phyloP scores from a whole-genome alignment of 2,888 invertebrate species.

The Stramonita haemastoma region DNA sequence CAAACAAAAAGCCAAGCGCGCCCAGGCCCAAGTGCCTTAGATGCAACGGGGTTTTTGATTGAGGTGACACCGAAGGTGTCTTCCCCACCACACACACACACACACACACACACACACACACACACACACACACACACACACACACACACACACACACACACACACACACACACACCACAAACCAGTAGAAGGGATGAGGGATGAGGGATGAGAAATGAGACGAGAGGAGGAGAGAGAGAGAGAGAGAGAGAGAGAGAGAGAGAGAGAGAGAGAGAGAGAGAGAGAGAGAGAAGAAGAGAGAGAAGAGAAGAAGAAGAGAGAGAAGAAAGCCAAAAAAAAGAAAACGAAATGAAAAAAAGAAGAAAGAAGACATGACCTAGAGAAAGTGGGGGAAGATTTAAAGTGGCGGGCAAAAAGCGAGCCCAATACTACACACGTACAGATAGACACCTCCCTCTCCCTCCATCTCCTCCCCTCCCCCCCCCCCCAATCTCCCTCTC shows the following conservation, averaged over 20 bases:
- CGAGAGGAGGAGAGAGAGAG: background rate
- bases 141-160: no score
- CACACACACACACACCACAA: no score
- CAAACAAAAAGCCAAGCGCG: no score
- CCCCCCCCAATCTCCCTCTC: background rate
- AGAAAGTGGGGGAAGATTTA: background rate
- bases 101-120: no score
- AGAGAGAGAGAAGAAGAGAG: background rate
- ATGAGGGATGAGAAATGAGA: no score
- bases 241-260: background rate
- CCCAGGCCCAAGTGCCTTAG: no score
- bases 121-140: no score
- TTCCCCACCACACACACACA: no score
- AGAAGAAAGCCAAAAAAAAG: no score
- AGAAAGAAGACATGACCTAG: background rate
- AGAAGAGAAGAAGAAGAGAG: background rate
- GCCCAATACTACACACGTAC: background rate
- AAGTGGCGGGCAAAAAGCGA: background rate
- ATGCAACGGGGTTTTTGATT: no score
- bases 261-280: conserved; percentile 2
- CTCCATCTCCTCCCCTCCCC: background rate
- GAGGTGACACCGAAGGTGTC: no score
- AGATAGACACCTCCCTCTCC: background rate
- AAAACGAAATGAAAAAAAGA: background rate
- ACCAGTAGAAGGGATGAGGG: no score